phyloP scores from a whole-genome alignment of 2,888 invertebrate genomes.

The Cheilosia vernalis region DNA sequence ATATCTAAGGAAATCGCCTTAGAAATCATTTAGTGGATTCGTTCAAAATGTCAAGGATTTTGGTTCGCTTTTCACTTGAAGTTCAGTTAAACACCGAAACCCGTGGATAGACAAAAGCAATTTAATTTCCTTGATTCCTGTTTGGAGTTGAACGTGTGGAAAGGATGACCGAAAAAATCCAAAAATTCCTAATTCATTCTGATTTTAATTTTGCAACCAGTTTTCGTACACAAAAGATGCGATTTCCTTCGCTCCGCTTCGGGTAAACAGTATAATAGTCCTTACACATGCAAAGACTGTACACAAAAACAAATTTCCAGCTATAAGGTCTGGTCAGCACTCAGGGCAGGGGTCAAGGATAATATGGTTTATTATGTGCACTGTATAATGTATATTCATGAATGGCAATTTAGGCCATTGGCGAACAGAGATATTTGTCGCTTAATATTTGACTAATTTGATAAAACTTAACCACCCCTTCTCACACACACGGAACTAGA shows the following conservation, averaged over 20 bases:
- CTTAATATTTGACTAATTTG: constrained; percentile 55
- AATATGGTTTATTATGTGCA: constrained; percentile 22
- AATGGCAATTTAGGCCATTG: constrained; percentile 48
- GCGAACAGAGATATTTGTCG: constrained; percentile 43
- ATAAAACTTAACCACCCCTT: constrained; percentile 31
- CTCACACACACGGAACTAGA: constrained; percentile 41
- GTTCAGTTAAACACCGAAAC: constrained; percentile 9
- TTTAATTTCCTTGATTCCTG: constrained; percentile 16
- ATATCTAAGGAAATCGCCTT: not conserved
- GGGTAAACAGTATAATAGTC: constrained; percentile 41
- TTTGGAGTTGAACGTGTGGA: not conserved
- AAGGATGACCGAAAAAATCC: not conserved
- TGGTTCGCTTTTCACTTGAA: constrained; percentile 5
- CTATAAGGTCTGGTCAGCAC: constrained; percentile 48
- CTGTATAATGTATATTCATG: constrained; percentile 12
- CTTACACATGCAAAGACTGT: constrained; percentile 47
- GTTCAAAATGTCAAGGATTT: constrained; percentile 41
- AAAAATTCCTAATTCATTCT: not conserved
- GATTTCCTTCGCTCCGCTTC: constrained; percentile 30
- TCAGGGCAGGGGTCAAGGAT: constrained; percentile 4
- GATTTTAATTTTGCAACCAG: constrained; percentile 20
- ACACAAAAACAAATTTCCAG: constrained; percentile 31
- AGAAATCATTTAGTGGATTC: not conserved
- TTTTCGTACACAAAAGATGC: constrained; percentile 43
- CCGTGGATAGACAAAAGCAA: constrained; percentile 21